Percentiles rank a stretch among this genome's conserved stretches.
phyloP scores from a whole-genome alignment of 1,140 invertebrate species.

The Lethrus apterus region DNA sequence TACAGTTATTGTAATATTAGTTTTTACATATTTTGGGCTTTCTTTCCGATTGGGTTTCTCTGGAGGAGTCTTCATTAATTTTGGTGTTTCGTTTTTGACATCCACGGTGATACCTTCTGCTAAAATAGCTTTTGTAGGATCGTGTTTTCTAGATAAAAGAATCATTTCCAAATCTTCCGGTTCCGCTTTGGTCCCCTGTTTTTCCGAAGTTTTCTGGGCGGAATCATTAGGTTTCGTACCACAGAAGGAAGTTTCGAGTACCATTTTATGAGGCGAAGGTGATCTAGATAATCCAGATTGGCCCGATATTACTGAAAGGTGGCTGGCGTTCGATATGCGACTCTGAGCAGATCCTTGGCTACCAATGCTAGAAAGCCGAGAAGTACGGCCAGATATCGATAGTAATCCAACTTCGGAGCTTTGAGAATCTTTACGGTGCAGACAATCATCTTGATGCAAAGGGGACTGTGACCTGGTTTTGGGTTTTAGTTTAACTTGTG shows the following conservation, averaged over 20 bases:
- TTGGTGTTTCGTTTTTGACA: constrained; percentile 2
- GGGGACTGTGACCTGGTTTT: constrained; percentile 39
- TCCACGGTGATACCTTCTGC: constrained; percentile 46
- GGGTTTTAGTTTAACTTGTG: constrained; percentile 48
- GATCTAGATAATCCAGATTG: constrained; percentile 63
- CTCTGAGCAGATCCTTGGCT: constrained; percentile 55
- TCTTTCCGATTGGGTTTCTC: constrained; percentile 23
- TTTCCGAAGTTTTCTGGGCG: constrained; percentile 19
- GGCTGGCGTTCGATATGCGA: constrained; percentile 47
- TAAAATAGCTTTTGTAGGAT: constrained; percentile 49
- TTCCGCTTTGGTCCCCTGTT: constrained; percentile 46
- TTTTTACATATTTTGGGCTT: constrained; percentile 21
- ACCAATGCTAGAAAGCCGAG: constrained; percentile 69
- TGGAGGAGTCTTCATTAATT: constrained; percentile 12
- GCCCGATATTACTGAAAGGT: constrained; percentile 57
- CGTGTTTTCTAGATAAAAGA: constrained; percentile 50
- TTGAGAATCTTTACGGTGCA: constrained; percentile 66
- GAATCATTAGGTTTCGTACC: constrained; percentile 64
- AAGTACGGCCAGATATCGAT: constrained; percentile 74
- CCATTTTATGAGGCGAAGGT: constrained; percentile 80
- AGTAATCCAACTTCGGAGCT: constrained; percentile 69
- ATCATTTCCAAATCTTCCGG: constrained; percentile 57
- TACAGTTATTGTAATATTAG: constrained; percentile 30
- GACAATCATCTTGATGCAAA: constrained; percentile 37
- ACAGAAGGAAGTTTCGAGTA: constrained; percentile 83